These are phyloP conservation scores for Callyntrura sp. DNA, from an alignment of 2,888 invertebrate genomes.

Conservation along the genomic window DNA sequence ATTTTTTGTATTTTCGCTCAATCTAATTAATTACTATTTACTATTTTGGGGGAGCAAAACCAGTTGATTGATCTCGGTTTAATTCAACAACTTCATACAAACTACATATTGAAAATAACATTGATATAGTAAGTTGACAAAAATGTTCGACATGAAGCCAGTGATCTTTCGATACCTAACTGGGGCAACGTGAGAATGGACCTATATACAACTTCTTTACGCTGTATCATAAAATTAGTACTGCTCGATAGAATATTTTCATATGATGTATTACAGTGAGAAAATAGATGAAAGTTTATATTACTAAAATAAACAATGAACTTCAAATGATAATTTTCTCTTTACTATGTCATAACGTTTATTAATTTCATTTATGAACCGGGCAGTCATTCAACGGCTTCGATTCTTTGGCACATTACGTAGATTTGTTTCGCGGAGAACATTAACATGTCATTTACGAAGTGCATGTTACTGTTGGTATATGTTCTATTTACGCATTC, in stretches of 20 bases:
- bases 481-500: no score
- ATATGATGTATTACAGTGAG: background rate
- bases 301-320: no score
- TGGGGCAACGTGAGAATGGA: background rate
- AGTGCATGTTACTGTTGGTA: no score
- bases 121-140: background rate
- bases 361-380: no score
- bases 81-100: background rate
- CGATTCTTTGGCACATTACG: no score
- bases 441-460: no score
- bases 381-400: no score
- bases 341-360: no score
- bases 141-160: background rate
- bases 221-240: background rate
- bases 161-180: background rate
- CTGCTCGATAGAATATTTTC: background rate
- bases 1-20: no score
- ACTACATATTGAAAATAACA: background rate
- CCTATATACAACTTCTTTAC: background rate
- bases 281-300: no score
- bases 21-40: background rate
- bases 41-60: background rate
- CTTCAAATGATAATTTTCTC: no score
- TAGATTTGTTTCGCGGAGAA: no score
- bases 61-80: constrained; percentile 38